Base-by-base conservation (phyloP, 2,113 vertebrate species). In the Elephantulus edwardii region DNA sequence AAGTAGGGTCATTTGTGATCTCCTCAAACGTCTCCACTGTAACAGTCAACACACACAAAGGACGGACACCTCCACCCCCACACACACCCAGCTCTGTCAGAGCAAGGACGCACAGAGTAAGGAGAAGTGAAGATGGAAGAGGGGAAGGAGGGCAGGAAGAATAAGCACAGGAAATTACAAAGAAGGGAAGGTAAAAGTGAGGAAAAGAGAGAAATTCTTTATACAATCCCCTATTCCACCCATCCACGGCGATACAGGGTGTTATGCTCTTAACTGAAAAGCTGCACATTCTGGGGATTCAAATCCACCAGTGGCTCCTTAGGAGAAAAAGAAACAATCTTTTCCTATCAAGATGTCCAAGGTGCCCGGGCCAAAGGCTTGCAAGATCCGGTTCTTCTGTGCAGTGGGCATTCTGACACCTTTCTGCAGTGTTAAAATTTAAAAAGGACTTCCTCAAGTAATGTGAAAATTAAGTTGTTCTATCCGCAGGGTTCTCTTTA, bases 391-490 rank as follows among this genome's bases (percentile, higher is more conserved):
- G 10, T 40, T 71, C 70, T 9, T 16, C 77, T 58, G 56, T 58
- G 19, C 8, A 50, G 6, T 17, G 2, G 50, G 7, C 6, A 83
- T 52, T n/a, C 20, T 56, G n/a, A n/a, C n/a, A n/a, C n/a, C n/a
- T n/a, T n/a, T n/a, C n/a, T n/a, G n/a, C n/a, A n/a, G n/a, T n/a
- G n/a, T n/a, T n/a, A n/a, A n/a, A n/a, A n/a, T n/a, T n/a, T n/a
- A n/a, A n/a, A n/a, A n/a, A n/a, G n/a, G n/a, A n/a, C n/a, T n/a
- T n/a, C n/a, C n/a, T n/a, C n/a, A n/a, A n/a, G n/a, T n/a, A n/a
- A 22, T 66, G 91, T 89, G 85, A 82, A 92, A 74, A 85, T 84
- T 84, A 89, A 30, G 58, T 16, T 71, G 78, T 54, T 64, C 84
- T 14, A 62, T 40, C 42, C 42, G 38, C 38, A 83, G 48, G 19